Evolutionary conservation across 2,113 vertebrate species (phyloP).

Genomic region (Microcebus jonahi): DNA sequence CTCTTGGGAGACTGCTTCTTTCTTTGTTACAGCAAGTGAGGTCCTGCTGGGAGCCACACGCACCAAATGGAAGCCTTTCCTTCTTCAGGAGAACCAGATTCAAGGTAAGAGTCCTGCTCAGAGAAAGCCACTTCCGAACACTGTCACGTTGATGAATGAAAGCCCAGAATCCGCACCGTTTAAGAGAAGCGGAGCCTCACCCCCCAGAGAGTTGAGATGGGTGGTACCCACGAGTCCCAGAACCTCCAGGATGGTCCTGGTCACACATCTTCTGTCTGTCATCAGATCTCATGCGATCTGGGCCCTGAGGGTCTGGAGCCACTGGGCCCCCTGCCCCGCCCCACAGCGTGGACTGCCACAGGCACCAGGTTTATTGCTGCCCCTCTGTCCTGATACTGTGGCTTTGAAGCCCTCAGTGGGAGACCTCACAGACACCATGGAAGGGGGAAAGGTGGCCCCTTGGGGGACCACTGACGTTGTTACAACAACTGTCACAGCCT

Average conservation of each 20-base stretch:
- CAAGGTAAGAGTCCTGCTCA: neutral
- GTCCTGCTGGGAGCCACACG: neutral
- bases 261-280: no score
- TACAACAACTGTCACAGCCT: neutral
- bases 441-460: neutral
- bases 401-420: neutral
- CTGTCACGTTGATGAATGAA: accelerated
- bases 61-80: neutral
- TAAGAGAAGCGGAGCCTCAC: neutral
- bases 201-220: neutral
- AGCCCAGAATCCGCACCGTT: neutral
- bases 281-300: neutral
- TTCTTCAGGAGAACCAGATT: neutral
- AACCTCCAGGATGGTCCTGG: neutral
- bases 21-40: neutral
- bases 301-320: accelerated
- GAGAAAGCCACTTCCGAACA: neutral
- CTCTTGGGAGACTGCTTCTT: neutral
- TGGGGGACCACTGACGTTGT: neutral
- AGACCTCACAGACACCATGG: neutral
- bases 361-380: neutral
- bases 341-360: neutral
- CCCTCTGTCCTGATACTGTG: neutral
- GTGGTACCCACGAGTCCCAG: accelerated
- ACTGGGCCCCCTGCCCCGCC: neutral